Evolutionary conservation across 1,140 invertebrate species (phyloP), one percentile per base, ranked within the genome.

Genomic region (Camponotus pennsylvanicus): DNA sequence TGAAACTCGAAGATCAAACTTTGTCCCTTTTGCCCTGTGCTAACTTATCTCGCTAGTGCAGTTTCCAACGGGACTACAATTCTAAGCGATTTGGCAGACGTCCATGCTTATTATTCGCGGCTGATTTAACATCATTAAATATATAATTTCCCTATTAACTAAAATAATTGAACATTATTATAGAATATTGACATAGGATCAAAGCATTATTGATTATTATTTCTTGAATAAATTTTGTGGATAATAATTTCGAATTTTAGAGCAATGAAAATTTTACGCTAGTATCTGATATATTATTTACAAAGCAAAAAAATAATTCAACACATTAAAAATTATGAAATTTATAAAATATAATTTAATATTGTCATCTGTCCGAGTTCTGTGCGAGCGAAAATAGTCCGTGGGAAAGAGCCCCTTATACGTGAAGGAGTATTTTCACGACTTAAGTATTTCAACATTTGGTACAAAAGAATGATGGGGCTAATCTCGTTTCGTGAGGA

Each of bases 401-500:
- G 79, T 82, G 67, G 67, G 80, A 63, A 69, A 73, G 32, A 86
- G 40, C 73, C 18, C 70, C 63, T 34, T 80, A n/a, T 27, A 21
- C 27, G 9, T 27, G 18, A 32, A 52, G 5, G 5, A 18, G 59
- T 79, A 52, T 85, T 77, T 85, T 85, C 61, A 57, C 40, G 73
- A 73, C 61, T 57, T 42, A 78, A 78, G 73, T 78, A 66, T 77
- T 77, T 78, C 45, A 69, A 57, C 27, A 64, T 55, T 79, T 49
- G 61, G 40, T 71, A 73, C 79, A 82, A 82, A 82, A 71, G 67
- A 67, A 71, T 40, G 67, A 45, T 18, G 27, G 49, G 34, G 52
- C 79, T 79, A 85, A 85, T 85, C 83, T 85, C n/a, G 63, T 85
- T 85, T 79, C 34, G 64, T 79, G 63, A 85, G 59, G 78, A 73